Conservation (phyloP, 2,113 vertebrate genomes). For the Coreoperca whiteheadi region DNA sequence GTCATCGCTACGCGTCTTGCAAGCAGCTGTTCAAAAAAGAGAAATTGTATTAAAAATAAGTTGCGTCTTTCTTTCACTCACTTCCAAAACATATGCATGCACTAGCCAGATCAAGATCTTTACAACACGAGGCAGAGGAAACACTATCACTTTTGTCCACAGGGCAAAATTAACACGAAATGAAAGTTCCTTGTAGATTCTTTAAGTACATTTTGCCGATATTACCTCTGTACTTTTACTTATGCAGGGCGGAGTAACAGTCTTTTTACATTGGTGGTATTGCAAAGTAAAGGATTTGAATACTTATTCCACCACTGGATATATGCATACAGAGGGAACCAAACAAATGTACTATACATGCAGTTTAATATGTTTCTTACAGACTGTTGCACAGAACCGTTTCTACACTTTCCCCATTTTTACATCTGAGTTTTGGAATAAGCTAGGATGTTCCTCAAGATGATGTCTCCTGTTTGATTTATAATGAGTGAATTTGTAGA, state of each 20-base stretch:
- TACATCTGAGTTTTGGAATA: conserved; percentile 20
- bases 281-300: neutral
- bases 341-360: conserved; percentile 22
- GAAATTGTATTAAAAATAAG: no score
- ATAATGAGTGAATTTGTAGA: conserved; percentile 70
- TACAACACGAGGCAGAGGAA: no score
- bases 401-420: neutral
- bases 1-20: no score
- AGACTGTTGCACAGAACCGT: neutral
- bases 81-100: no score
- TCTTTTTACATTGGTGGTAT: neutral
- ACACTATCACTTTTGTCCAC: no score
- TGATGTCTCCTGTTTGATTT: conserved; percentile 66
- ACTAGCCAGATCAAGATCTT: no score
- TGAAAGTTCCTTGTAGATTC: no score
- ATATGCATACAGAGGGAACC: neutral
- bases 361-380: conserved; percentile 22
- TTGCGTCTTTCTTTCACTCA: no score
- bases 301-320: neutral
- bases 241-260: neutral
- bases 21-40: no score
- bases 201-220: neutral
- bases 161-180: no score
- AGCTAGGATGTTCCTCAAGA: conserved; percentile 51
- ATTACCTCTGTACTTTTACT: no score